These are phyloP conservation scores for Siphamia tubifer DNA, from an alignment of 2,113 vertebrate species.

Conservation along the genomic window DNA sequence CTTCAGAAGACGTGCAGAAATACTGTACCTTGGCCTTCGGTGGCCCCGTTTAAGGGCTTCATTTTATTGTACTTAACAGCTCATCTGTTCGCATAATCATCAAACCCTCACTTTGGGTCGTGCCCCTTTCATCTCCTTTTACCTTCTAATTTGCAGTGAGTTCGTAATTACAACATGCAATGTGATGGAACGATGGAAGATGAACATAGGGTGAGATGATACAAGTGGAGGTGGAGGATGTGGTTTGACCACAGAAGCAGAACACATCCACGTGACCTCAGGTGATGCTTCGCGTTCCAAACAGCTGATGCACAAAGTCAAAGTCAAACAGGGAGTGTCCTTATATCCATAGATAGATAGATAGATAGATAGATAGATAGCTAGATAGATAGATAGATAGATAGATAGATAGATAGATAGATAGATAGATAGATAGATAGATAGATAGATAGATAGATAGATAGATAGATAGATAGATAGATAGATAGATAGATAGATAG, in stretches of 20 bases:
- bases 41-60: neutral
- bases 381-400: too few relatives aligned
- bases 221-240: neutral
- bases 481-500: too few relatives aligned
- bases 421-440: too few relatives aligned
- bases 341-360: too few relatives aligned
- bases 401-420: too few relatives aligned
- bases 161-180: constrained; percentile 24
- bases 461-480: too few relatives aligned
- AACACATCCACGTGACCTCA: neutral
- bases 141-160: constrained; percentile 18
- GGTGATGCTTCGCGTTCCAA: neutral
- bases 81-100: constrained; percentile 10
- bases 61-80: constrained; percentile 12
- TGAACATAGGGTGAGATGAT: constrained; percentile 7
- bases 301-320: neutral
- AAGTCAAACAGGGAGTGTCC: too few relatives aligned
- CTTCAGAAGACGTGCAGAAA: neutral
- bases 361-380: too few relatives aligned
- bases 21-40: neutral
- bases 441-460: too few relatives aligned
- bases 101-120: neutral
- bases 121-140: constrained; percentile 15
- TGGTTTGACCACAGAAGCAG: neutral
- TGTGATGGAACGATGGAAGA: neutral